These are phyloP conservation scores for Amorpha juglandis DNA, from an alignment of 2,888 invertebrate genomes.

Conservation along the genomic window DNA sequence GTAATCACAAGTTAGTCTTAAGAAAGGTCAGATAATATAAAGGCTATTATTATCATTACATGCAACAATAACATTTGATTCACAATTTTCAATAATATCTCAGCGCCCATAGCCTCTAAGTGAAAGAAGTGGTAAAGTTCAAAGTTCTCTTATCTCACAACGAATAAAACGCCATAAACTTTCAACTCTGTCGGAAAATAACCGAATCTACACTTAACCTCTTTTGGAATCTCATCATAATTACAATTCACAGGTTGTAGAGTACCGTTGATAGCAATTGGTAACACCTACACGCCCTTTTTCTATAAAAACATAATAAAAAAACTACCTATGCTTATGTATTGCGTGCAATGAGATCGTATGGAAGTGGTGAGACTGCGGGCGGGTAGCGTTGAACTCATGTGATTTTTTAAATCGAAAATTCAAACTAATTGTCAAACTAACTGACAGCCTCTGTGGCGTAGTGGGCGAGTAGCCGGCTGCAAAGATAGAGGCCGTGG, in stretches of 20 bases:
- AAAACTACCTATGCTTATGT: slow-evolving; percentile 31
- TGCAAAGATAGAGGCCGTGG: no score
- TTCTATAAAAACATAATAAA: slow-evolving; percentile 33
- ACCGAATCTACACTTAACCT: slow-evolving; percentile 16
- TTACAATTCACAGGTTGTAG: slow-evolving; percentile 30
- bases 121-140: not conserved
- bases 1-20: no score
- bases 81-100: no score
- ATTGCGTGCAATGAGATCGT: slow-evolving; percentile 33
- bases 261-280: slow-evolving; percentile 31
- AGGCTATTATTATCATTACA: no score
- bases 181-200: not conserved
- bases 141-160: not conserved
- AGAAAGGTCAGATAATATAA: no score
- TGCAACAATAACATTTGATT: no score
- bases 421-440: no score
- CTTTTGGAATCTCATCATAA: slow-evolving; percentile 14
- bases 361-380: not conserved
- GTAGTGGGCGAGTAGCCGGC: no score
- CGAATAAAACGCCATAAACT: not conserved
- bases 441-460: no score
- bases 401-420: no score
- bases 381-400: not conserved
- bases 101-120: no score
- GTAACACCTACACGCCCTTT: slow-evolving; percentile 37